A percentile compares a stretch with the other conserved stretches of the same genome.
Evolutionary conservation across 2,888 invertebrate genomes (phyloP).

Genomic region (Leistus spinibarbis): DNA sequence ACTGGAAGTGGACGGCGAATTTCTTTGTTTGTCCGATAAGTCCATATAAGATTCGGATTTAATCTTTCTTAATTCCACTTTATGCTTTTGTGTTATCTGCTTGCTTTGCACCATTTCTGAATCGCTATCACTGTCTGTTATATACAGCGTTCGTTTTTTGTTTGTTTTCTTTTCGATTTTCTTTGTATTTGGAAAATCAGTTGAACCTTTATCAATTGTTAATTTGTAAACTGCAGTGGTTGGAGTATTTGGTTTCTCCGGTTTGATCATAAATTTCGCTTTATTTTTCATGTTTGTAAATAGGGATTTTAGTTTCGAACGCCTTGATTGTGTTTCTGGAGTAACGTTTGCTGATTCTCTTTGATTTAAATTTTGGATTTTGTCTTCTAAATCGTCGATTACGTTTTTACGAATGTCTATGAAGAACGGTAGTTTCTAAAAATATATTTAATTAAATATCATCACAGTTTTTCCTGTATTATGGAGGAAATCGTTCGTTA

Average conservation of each 20-base stretch:
- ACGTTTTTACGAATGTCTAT: conserved; percentile 40
- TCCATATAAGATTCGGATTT: conserved; percentile 25
- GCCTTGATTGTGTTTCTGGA: conserved; percentile 5
- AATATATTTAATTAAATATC: conserved; percentile 32
- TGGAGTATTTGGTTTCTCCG: conserved; percentile 12
- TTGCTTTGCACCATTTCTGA: not conserved
- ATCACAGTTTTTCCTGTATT: too few relatives aligned
- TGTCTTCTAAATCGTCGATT: conserved; percentile 34
- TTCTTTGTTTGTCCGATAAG: not conserved
- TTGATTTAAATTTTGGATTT: conserved; percentile 17
- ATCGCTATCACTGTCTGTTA: conserved; percentile 10
- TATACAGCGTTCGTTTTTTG: conserved; percentile 12
- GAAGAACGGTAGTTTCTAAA: conserved; percentile 43
- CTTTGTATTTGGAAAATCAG: not conserved
- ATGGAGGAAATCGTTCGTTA: too few relatives aligned
- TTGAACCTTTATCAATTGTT: conserved; percentile 11
- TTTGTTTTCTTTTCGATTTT: not conserved
- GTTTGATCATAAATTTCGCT: conserved; percentile 29
- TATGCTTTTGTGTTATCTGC: not conserved
- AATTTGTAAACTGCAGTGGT: conserved; percentile 23
- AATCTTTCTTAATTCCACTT: conserved; percentile 13
- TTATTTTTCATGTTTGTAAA: conserved; percentile 23
- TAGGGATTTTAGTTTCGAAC: conserved; percentile 19
- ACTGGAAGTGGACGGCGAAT: not conserved
- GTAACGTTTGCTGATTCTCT: not conserved